Conservation (phyloP, 2,113 vertebrate species). For the Phainopepla nitens region DNA sequence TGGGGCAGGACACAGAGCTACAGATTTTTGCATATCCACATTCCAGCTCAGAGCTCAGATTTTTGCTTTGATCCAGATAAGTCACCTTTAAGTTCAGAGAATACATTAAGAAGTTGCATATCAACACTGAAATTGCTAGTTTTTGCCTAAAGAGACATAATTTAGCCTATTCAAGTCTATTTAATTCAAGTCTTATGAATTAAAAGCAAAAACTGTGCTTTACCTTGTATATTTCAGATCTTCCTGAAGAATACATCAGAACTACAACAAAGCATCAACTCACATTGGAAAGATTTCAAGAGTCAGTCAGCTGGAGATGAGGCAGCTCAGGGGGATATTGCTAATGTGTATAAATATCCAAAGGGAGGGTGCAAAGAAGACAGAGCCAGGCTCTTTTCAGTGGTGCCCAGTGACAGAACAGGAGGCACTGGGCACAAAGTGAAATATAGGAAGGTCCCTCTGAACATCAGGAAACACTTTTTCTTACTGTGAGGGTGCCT, state of each 20-base stretch:
- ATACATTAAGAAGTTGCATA: fast-evolving
- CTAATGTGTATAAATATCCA: background rate
- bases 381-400: background rate
- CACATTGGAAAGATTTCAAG: background rate
- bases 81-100: background rate
- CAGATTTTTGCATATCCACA: background rate
- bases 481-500: background rate
- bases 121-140: background rate
- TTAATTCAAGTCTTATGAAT: background rate
- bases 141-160: background rate
- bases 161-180: background rate
- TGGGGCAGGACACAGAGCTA: background rate
- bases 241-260: background rate
- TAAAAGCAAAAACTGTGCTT: background rate
- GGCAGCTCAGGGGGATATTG: background rate
- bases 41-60: background rate
- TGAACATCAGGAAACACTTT: background rate
- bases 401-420: background rate
- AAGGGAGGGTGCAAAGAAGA: background rate
- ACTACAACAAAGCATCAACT: background rate
- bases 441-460: fast-evolving
- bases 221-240: background rate
- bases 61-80: background rate
- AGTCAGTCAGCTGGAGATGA: background rate
- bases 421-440: background rate